Conservation (phyloP, 2,797 vertebrate species). For the Argentina silus region DNA sequence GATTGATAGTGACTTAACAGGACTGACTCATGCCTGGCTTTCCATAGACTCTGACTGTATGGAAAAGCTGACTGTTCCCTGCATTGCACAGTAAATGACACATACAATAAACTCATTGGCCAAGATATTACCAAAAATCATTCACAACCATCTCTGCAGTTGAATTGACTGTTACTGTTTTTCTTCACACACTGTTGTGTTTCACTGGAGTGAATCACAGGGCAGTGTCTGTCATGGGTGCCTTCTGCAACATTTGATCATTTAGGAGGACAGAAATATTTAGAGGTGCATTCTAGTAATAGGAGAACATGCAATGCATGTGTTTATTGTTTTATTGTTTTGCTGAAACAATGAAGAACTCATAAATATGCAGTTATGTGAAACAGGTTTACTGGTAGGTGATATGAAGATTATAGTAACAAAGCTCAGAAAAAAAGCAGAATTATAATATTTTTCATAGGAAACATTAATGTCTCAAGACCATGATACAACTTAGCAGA, state of each 20-base stretch:
- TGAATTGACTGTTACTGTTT: neutral
- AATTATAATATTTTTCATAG: neutral
- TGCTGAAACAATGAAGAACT: neutral
- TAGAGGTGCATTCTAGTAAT: neutral
- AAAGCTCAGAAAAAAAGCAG: neutral
- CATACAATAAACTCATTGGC: neutral
- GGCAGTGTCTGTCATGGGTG: slow-evolving; percentile 17
- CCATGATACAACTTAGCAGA: neutral
- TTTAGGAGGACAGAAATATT: slow-evolving; percentile 2
- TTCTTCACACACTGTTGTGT: neutral
- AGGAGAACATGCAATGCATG: neutral
- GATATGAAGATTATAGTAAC: neutral
- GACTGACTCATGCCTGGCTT: slow-evolving; percentile 11
- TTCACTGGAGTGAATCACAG: slow-evolving; percentile 21
- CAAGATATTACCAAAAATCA: neutral
- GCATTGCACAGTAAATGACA: neutral
- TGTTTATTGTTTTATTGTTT: neutral
- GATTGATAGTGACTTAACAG: slow-evolving; percentile 38
- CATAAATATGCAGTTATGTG: neutral
- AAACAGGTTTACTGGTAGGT: neutral
- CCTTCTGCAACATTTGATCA: slow-evolving; percentile 32
- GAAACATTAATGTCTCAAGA: no score
- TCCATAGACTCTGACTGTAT: neutral
- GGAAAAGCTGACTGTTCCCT: neutral
- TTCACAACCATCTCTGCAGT: neutral